phyloP scores from a whole-genome alignment of 2,797 vertebrate species.

The Enteromius afrohamiltoni region DNA sequence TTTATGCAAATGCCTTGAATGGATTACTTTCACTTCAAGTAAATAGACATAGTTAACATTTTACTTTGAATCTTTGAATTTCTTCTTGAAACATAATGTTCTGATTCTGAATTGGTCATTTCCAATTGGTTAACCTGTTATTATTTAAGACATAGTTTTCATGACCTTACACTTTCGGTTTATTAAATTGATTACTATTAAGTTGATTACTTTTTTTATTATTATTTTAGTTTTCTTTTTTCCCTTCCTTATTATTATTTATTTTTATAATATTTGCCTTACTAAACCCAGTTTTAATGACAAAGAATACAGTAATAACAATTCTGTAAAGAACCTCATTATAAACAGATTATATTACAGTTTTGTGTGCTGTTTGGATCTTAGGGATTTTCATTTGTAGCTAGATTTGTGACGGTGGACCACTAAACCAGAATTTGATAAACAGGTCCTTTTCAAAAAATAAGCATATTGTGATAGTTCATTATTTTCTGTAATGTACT shows the following conservation, averaged over 20 bases:
- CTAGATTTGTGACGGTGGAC: not conserved
- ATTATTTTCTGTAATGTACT: too few species aligned
- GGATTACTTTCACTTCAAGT: not conserved
- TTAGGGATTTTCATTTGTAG: not conserved
- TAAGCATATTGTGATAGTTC: too few species aligned
- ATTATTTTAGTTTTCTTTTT: not conserved
- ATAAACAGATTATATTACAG: not conserved
- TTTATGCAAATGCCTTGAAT: not conserved
- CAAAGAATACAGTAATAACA: not conserved
- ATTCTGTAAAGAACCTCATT: not conserved
- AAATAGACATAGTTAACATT: slow-evolving; percentile 1
- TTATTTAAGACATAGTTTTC: not conserved
- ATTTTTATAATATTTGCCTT: too few species aligned
- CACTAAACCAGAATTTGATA: too few species aligned
- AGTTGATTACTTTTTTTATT: too few species aligned
- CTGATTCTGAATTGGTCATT: too few species aligned
- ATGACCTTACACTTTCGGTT: not conserved
- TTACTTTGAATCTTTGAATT: slow-evolving; percentile 16
- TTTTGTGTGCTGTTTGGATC: not conserved
- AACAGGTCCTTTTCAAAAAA: too few species aligned
- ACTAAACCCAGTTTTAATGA: too few species aligned
- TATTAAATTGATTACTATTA: not conserved
- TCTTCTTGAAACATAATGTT: not conserved
- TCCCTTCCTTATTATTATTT: not conserved
- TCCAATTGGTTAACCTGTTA: not conserved